Percentiles rank a stretch among this genome's conserved stretches.
phyloP scores from a whole-genome alignment of 2,888 invertebrate species.

The Onchidella celtica region DNA sequence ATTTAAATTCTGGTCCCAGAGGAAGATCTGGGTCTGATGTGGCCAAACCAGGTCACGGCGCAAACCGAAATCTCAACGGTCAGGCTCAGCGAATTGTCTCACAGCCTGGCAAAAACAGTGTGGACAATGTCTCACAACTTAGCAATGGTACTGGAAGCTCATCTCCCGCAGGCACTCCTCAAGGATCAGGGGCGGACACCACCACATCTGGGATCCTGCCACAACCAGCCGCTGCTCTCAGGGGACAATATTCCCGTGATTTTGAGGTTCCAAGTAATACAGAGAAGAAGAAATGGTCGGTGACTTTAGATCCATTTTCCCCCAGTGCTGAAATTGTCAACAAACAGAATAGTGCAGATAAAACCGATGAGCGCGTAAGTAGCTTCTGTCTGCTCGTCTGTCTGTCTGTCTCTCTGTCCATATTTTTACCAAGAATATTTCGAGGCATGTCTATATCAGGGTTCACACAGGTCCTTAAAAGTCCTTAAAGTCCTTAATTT shows the following conservation, averaged over 20 bases:
- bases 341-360: constrained; percentile 35
- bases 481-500: too few species aligned
- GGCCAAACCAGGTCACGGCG: neutral
- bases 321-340: constrained; percentile 58
- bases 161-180: neutral
- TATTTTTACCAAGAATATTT: neutral
- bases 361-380: constrained; percentile 63
- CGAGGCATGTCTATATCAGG: neutral
- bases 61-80: neutral
- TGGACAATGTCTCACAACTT: neutral
- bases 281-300: constrained; percentile 60
- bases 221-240: constrained; percentile 66
- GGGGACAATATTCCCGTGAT: constrained; percentile 68
- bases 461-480: too few species aligned
- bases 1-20: neutral
- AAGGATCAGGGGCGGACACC: constrained; percentile 1
- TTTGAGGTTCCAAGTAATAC: constrained; percentile 59
- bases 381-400: neutral
- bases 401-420: too few species aligned
- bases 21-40: neutral
- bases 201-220: constrained; percentile 30
- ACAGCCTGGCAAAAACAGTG: neutral
- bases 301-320: constrained; percentile 58
- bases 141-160: neutral
- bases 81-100: neutral